Evolutionary conservation across 2,113 vertebrate species (phyloP).

Genomic region (Eurystomus gularis): DNA sequence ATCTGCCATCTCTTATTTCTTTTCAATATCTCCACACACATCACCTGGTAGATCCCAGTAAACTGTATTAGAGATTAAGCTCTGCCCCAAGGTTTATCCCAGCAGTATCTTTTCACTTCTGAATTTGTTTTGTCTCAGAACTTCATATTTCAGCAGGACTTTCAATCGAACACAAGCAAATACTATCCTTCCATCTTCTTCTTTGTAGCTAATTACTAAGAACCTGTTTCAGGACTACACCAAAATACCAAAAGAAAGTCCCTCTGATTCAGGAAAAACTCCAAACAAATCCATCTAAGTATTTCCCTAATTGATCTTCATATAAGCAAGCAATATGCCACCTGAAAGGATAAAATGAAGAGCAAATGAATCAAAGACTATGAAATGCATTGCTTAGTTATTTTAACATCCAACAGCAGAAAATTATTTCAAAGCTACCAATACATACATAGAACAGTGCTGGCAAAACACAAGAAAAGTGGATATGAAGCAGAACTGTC

Average conservation of each 20-base stretch:
- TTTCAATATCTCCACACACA: background rate
- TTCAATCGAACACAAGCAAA: background rate
- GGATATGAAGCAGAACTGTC: background rate
- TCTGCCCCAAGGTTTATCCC: background rate
- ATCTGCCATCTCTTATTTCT: background rate
- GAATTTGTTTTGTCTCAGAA: background rate
- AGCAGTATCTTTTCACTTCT: background rate
- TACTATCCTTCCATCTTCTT: background rate
- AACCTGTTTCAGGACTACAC: background rate
- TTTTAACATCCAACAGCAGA: background rate
- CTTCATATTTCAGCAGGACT: background rate
- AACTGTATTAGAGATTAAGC: background rate
- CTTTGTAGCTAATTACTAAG: background rate
- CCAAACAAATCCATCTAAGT: background rate
- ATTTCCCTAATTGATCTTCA: background rate
- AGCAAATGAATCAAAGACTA: background rate
- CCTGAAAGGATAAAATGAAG: background rate
- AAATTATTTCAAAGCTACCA: constrained; percentile 3
- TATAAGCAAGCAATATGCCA: background rate
- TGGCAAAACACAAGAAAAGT: constrained; percentile 1
- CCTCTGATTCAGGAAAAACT: background rate
- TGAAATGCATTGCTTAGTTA: background rate
- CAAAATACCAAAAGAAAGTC: background rate
- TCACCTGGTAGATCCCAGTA: background rate
- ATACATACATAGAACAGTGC: background rate